Base-by-base conservation (phyloP, 2,797 vertebrate genomes). In the Gobio occitaniae region DNA sequence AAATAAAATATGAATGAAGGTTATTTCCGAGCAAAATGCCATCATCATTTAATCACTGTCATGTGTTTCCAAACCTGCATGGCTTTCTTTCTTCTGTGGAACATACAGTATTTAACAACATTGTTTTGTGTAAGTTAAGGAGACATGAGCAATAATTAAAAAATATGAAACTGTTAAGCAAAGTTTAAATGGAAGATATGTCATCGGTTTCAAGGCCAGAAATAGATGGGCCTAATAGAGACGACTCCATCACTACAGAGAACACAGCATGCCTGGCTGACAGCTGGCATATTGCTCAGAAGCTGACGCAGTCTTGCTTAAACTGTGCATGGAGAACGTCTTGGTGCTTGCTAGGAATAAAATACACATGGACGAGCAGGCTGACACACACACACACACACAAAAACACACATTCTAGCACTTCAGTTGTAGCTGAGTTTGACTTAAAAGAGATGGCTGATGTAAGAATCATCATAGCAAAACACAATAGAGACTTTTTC, bases 321-420 rank as follows among this genome's bases (percentile, higher is more conserved):
- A 87, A 86, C 80, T 70, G 48, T 80, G 86, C 80, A 50, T 29
- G 48, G 41, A 85, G 77, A 87, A 61, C 16, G 41, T 25, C 72
- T 80, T 48, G 6, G 41, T 29, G 54, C 80, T 85, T 72, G 4
- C 77, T 29, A 78, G 72, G 52, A 72, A 69, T 56, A 44, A 68
- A 86, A 80, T 38, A 76, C 69, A 78, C 65, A 29, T 29, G 77
- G 32, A 80, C 8, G 19, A n/a, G 54, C 86, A 85, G 72, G 84
- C 83, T 86, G 85, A 76, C 88, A 91, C 86, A 87, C 81, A 85
- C 87, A 84, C 88, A 91, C 88, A 21, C 38, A 68, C 32, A 68
- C 32, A 68, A 32, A 69, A 36, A 70, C 38, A 44, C 17, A 41
- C 19, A 25, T 25, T 19, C 50, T 52, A 47, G 59, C 56, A 44